Percentiles rank a stretch among this genome's conserved stretches.
Evolutionary conservation across 2,113 vertebrate species (phyloP).

Genomic region (Rhea pennata): DNA sequence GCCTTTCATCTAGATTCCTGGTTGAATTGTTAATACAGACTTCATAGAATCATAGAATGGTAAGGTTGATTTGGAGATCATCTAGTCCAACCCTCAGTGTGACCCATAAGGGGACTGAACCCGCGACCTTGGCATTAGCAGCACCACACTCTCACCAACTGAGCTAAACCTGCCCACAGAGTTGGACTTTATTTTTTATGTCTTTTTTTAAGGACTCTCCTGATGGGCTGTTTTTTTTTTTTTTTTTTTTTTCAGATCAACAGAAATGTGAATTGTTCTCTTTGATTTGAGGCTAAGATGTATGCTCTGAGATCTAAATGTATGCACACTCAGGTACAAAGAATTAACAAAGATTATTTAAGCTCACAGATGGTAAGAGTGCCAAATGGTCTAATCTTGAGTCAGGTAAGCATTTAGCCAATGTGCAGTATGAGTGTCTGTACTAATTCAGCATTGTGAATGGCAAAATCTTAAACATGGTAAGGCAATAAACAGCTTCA

Average conservation of each 20-base stretch:
- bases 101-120: too few species aligned
- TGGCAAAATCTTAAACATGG: not conserved
- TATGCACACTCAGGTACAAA: fast-evolving
- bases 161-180: too few species aligned
- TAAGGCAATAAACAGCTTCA: not conserved
- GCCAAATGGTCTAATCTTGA: not conserved
- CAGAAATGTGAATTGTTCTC: not conserved
- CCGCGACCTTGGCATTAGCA: too few species aligned
- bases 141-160: too few species aligned
- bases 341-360: not conserved
- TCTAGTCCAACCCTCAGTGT: too few species aligned
- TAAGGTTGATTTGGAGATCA: too few species aligned
- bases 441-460: not conserved
- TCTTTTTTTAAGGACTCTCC: not conserved
- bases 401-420: not conserved
- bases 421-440: not conserved
- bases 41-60: not conserved
- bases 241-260: not conserved
- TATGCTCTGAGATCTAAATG: not conserved
- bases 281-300: not conserved
- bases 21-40: not conserved
- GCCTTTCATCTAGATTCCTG: not conserved
- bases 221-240: not conserved
- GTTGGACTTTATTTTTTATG: not conserved
- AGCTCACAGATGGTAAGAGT: not conserved